These are phyloP conservation scores for Druon quercuslanigerum DNA, from an alignment of 1,140 invertebrate species.

Conservation along the genomic window DNA sequence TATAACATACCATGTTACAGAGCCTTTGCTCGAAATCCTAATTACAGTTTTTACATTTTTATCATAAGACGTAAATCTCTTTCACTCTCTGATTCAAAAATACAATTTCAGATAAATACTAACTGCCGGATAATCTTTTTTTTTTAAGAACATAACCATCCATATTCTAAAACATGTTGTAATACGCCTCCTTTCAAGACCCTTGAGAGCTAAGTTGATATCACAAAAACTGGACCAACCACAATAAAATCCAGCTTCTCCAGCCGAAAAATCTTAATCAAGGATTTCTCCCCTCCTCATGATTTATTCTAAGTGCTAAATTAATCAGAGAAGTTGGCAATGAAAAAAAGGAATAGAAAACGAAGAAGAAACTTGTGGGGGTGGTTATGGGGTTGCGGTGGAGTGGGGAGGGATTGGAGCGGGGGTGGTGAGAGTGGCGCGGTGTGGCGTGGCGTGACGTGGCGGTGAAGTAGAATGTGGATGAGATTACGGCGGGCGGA, in stretches of 20 bases:
- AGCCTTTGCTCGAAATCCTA: too few relatives aligned
- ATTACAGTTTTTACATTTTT: too few relatives aligned
- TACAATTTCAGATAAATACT: too few relatives aligned
- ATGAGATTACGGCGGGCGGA: constrained; percentile 49
- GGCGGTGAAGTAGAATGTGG: constrained; percentile 37
- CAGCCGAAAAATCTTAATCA: not conserved
- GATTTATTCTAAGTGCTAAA: constrained; percentile 27
- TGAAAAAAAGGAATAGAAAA: not conserved
- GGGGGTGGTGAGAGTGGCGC: constrained; percentile 35
- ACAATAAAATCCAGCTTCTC: constrained; percentile 28
- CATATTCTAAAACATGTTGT: too few relatives aligned
- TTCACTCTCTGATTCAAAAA: too few relatives aligned
- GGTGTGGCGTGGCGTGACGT: not conserved
- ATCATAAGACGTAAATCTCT: too few relatives aligned
- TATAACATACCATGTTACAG: too few relatives aligned
- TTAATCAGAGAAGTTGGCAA: constrained; percentile 22
- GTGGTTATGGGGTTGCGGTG: not conserved
- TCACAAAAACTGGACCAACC: not conserved
- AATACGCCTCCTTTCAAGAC: too few relatives aligned
- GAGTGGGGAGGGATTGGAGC: not conserved
- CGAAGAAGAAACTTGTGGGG: not conserved
- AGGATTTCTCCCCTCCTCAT: constrained; percentile 21
- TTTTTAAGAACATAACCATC: too few relatives aligned
- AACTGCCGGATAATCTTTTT: too few relatives aligned
- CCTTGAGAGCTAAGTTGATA: not conserved